Evolutionary conservation across 2,797 vertebrate species (phyloP), one percentile per base, ranked within the genome.

Genomic region (Sylvilagus floridanus): DNA sequence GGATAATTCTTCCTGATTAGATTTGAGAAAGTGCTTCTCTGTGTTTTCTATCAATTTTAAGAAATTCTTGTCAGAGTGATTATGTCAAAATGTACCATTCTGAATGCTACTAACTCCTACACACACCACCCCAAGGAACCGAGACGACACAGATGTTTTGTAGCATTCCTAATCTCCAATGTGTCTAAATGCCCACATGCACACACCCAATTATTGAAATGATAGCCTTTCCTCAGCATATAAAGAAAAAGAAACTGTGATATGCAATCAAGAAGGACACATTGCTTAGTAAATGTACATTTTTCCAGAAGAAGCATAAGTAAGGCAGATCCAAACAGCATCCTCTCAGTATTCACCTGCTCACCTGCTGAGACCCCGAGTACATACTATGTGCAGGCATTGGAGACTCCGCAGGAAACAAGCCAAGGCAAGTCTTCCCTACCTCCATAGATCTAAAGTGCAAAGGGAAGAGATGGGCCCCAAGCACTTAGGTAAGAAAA

Each of bases 1-100:
- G 84, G 19, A 69, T 96, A 96, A 96, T 35, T 97, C 50, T 97
- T 96, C 82, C 85, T 89, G 35, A 85, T 95, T 96, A 88, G 68
- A 84, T 12, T 82, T 62, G n/a, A 32, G 63, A 90, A 83, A 62
- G 0, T 26, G 7, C 3, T 84, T 81, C 83, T 30, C 0, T 50
- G 4, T 66, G 6, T 90, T 60, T 95, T 82, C 62, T 63, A 81
- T 60, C 63, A 81, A 81, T 0, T 85, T 57, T 65, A 85, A 81
- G 8, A 82, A 92, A 88, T 81, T 32, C 0, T 8, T 77, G 30
- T 71, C 63, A 77, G 37, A 7, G 69, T 76, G 8, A 65, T 66
- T 88, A 81, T 1, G 13, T 0, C 13, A 63, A 90, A 93, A 88
- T 37, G 68, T 1, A 42, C 65, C 62, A 50, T 2, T 54, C 42